phyloP scores from a whole-genome alignment of 2,888 invertebrate species.

The Drosophila longiperda region DNA sequence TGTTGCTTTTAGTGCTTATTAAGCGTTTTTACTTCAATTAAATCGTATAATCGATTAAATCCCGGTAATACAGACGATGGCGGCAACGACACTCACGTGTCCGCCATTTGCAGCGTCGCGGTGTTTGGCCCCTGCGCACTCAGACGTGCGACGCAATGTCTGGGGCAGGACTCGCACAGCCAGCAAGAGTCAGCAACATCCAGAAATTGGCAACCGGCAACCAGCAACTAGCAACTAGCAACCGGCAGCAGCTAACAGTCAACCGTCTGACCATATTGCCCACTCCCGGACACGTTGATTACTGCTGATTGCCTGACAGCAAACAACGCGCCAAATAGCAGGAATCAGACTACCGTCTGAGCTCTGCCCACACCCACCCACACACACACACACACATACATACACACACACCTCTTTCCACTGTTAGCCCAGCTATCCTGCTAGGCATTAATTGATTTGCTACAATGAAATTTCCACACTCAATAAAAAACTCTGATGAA shows the following conservation, averaged over 20 bases:
- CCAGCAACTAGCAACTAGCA: conserved; percentile 23
- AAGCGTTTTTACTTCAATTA: conserved; percentile 79
- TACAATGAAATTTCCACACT: conserved; percentile 76
- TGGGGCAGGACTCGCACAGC: conserved; percentile 51
- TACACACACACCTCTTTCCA: not conserved
- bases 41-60: conserved; percentile 79
- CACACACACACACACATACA: not conserved
- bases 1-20: conserved; percentile 73
- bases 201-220: not conserved
- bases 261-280: conserved; percentile 32
- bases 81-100: conserved; percentile 28
- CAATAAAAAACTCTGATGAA: conserved; percentile 57
- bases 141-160: conserved; percentile 72
- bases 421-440: not conserved
- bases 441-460: conserved; percentile 75
- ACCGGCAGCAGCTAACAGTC: conserved; percentile 43
- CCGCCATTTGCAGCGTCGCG: conserved; percentile 26
- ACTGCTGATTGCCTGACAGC: conserved; percentile 73
- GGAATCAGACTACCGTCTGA: conserved; percentile 58
- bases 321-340: conserved; percentile 73
- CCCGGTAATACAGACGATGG: conserved; percentile 45
- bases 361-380: conserved; percentile 4
- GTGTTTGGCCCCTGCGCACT: conserved; percentile 47
- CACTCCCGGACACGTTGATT: conserved; percentile 63
- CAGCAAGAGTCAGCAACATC: conserved; percentile 12